Base-by-base conservation (phyloP, 2,888 invertebrate species). In the Drosophila prolongata region DNA sequence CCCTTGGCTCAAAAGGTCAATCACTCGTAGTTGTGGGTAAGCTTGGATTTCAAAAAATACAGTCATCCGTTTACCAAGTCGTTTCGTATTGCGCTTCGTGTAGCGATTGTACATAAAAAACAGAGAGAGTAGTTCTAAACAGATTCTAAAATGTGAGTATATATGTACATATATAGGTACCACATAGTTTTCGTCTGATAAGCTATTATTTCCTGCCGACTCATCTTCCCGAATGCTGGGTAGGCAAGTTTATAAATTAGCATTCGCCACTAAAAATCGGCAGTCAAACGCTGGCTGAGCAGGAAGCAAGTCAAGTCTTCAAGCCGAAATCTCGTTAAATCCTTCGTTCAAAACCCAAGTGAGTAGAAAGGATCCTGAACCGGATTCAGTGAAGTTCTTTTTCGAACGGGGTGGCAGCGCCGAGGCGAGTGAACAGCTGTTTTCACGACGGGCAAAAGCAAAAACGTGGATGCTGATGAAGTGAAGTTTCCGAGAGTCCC, bases 221-320 rank as follows among this genome's bases (percentile, higher is more conserved):
- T 66, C 66, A 66, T 77, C 67, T 56, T 14, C 19, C 34, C 34
- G 57, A 68, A 50, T 55, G 42, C 37, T 52, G 19, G 16, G 34
- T 3, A 42, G 44, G 68, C 75, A 74, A 75, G 40, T 66, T 83
- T 90, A 89, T 89, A 89, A 86, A 90, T 78, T 75, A 78, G 76
- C 69, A 65, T 61, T 55, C 46, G 76, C 62, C 62, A 75, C 53
- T 53, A 24, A 13, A 42, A 76, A 68, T 42, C 66, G 49, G 61
- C 71, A 81, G 75, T 79, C 53, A 37, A 47, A 44, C 27, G 30
- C 42, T 53, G 66, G 49, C 42, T 27, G 24, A 64, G 68, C 57
- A 43, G 56, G 53, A 61, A 67, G 59, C 6, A 66, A 78, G 70
- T 71, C 50, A 52, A 37, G 58, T 16, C 19, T 16, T 53, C 19